A percentile compares a stretch with the other conserved stretches of the same genome.
These are phyloP conservation scores for Meles meles DNA, from an alignment of 2,113 vertebrate species.

Conservation along the genomic window DNA sequence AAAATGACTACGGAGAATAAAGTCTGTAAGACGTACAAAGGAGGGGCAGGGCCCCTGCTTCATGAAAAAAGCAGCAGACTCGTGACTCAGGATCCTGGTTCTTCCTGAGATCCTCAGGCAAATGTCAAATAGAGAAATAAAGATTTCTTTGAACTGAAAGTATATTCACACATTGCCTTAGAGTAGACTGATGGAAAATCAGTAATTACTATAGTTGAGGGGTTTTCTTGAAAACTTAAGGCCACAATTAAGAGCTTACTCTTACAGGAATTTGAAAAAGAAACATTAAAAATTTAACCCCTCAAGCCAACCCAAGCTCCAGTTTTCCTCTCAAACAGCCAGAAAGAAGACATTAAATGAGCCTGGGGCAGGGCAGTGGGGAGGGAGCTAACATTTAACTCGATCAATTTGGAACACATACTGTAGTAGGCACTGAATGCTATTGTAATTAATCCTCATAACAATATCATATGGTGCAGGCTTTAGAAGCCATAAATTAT, in stretches of 20 bases:
- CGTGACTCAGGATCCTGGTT: not conserved
- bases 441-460: not conserved
- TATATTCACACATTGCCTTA: not conserved
- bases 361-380: rapidly evolving
- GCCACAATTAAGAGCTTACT: not conserved
- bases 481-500: not conserved
- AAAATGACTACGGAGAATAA: not conserved
- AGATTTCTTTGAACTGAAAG: not conserved
- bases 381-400: not conserved
- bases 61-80: not conserved
- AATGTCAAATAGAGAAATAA: not conserved
- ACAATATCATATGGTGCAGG: not conserved
- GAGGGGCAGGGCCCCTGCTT: not conserved
- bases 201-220: not conserved
- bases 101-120: not conserved
- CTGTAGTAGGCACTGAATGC: not conserved
- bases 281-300: not conserved
- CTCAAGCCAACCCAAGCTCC: not conserved
- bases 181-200: not conserved
- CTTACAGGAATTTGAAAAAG: not conserved
- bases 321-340: not conserved
- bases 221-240: not conserved
- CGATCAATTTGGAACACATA: not conserved
- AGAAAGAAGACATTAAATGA: not conserved
- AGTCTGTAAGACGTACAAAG: not conserved